Conservation (phyloP, 92 coral and sea anemone species). For the Actinostola sp. region DNA sequence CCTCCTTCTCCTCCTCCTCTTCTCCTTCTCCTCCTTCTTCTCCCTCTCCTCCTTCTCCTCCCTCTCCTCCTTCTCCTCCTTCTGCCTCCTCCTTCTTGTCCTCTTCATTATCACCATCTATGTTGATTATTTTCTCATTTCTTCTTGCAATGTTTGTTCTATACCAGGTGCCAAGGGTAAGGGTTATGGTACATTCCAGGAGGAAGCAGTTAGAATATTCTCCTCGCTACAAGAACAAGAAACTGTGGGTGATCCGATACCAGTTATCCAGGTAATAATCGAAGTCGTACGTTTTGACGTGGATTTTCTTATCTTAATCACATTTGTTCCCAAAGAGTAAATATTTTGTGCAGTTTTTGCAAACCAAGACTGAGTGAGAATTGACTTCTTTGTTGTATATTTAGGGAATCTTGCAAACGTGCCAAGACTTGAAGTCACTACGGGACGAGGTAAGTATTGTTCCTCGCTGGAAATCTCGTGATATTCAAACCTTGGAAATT, state of each 20-base stretch:
- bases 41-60: too few species aligned
- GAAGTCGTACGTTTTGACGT: background rate
- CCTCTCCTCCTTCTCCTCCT: too few species aligned
- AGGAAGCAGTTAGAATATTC: slow-evolving; percentile 96
- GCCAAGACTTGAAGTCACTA: slow-evolving; percentile 93
- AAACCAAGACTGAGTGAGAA: background rate
- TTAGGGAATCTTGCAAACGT: slow-evolving; percentile 97
- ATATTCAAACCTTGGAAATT: too few species aligned
- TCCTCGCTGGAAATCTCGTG: background rate
- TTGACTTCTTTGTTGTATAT: background rate
- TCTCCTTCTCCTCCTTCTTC: too few species aligned
- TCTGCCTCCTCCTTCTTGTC: too few species aligned
- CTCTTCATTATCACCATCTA: background rate
- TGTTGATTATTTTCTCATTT: background rate
- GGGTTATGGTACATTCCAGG: slow-evolving; percentile 97
- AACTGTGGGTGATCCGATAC: slow-evolving; percentile 94
- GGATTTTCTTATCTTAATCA: too few species aligned
- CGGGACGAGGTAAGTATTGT: slow-evolving; percentile 81
- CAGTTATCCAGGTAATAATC: slow-evolving; percentile 96
- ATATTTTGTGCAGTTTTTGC: background rate
- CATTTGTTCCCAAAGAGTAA: too few species aligned
- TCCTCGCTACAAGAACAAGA: slow-evolving; percentile 95
- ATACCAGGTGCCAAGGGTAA: slow-evolving; percentile 94
- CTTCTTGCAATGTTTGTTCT: too few species aligned
- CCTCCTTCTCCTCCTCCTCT: too few species aligned